phyloP scores from a whole-genome alignment of 1,140 invertebrate species.

The Drosophila kohkoa region DNA sequence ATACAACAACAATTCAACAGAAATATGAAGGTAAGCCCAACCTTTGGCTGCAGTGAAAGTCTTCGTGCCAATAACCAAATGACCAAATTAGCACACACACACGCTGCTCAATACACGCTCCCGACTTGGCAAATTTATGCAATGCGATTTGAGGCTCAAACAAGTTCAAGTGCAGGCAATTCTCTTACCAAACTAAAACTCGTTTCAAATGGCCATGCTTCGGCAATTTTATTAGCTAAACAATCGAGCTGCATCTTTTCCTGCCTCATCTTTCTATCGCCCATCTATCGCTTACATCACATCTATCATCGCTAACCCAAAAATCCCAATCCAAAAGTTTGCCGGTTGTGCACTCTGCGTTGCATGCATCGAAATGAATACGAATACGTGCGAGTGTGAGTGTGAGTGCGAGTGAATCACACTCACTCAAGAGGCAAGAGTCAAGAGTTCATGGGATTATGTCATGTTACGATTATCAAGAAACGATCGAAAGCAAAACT shows the following conservation, averaged over 20 bases:
- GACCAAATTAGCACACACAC: conserved; percentile 55
- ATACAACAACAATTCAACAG: conserved; percentile 15
- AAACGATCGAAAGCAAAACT: conserved; percentile 29
- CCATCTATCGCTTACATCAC: conserved; percentile 40
- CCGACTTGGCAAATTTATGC: conserved; percentile 55
- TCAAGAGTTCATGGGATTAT: conserved; percentile 60
- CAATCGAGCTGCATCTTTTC: conserved; percentile 26
- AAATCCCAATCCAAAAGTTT: conserved; percentile 55
- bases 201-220: conserved; percentile 66
- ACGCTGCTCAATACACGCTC: not conserved
- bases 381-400: not conserved
- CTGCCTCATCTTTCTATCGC: not conserved
- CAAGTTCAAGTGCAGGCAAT: conserved; percentile 76
- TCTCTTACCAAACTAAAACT: conserved; percentile 58
- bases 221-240: conserved; percentile 61
- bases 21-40: conserved; percentile 68
- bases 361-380: conserved; percentile 28
- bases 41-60: conserved; percentile 61
- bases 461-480: conserved; percentile 42
- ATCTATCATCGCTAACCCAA: conserved; percentile 54
- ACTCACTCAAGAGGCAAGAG: not conserved
- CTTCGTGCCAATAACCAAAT: conserved; percentile 43
- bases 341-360: conserved; percentile 48
- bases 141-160: conserved; percentile 57
- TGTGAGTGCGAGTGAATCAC: not conserved